Base-by-base conservation (phyloP, 2,113 vertebrate species). In the Prionailurus viverrinus region DNA sequence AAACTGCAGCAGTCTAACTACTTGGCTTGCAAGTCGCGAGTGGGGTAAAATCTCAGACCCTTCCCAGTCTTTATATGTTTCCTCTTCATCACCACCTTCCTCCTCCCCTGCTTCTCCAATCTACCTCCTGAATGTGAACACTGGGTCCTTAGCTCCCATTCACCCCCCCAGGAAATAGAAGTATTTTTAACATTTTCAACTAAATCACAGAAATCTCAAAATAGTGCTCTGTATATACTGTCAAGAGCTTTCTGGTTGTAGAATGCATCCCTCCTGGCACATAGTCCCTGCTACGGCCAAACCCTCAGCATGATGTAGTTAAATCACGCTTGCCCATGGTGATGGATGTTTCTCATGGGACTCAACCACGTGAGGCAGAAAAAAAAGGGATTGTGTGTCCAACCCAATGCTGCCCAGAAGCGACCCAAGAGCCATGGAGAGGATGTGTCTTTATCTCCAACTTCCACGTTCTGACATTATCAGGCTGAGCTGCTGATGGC, bases 201-300 rank as follows among this genome's bases (percentile, higher is more conserved):
- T 63, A 90, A 90, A 18, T 82, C 48, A 90, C 18, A 92, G 58
- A 81, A 73, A 83, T 90, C 58, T 92, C 86, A 82, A 6, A 94
- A 86, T 87, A 41, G 5, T n/a, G 82, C 25, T 65, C 19, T 91
- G 25, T 71, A 1, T 68, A 23, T 68, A 12, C 78, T 82, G 90
- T 53, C 80, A 69, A 96, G 74, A 79, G 73, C 53, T 85, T 10
- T 31, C 7, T 45, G 33, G 61, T 39, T 93, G 1, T 39, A 69
- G 15, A 95, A 91, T 53, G 53, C 66, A 86, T 82, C 69, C 36
- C 15, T 83, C 31, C 7, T 71, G n/a, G 51, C 23, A 65, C 55
- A 69, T 78, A 88, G 48, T 53, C 58, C 76, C 33, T 93, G 12
- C 14, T 18, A 15, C 19, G 3, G 19, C 65, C 45, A 84, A 61